Evolutionary conservation across 2,113 vertebrate species (phyloP), one percentile per base, ranked within the genome.

Genomic region (Silurus glanis): DNA sequence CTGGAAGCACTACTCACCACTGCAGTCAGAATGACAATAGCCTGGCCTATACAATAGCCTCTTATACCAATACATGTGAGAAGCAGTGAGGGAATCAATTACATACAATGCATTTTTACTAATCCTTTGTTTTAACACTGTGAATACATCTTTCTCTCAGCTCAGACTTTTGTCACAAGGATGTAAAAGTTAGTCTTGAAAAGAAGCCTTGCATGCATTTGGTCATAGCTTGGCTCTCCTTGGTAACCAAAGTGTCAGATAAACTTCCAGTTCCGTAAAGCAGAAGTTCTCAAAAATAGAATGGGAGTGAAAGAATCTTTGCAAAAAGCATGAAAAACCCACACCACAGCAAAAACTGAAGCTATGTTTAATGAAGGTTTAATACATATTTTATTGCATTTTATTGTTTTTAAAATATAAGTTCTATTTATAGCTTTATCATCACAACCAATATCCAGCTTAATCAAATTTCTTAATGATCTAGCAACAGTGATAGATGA

Each of bases 381-480:
- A 47, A 10, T 13, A 25, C 13, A 19, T 56, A 3, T 74, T 72
- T 37, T 62, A 58, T 47, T 69, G 21, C 45, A 8, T 69, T 58
- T 21, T 37, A 37, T 37, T 37, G 37, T 2, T 37, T 9, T 80
- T 69, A 45, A 79, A 59, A 17, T 37, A 19, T 64, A 79, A 66
- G 5, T 74, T 37, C 37, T 37, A 37, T 84, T 82, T 88, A 23
- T 56, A 58, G 59, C 80, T 84, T 64, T 76, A 89, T 91, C 86
- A 91, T 83, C 83, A 78, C 80, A 25, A 23, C 10, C 3, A 58
- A 78, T 69, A 79, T 88, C 71, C 86, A n/a, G 82, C 87, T 89
- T 86, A 91, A 93, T 87, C 17, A 10, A 86, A 91, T 92, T 87
- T 90, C 49, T 21, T 51, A 56, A 49, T 72, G 17, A 58, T 62